phyloP scores from a whole-genome alignment of 2,797 vertebrate species.

The Silurus lanzhouensis region DNA sequence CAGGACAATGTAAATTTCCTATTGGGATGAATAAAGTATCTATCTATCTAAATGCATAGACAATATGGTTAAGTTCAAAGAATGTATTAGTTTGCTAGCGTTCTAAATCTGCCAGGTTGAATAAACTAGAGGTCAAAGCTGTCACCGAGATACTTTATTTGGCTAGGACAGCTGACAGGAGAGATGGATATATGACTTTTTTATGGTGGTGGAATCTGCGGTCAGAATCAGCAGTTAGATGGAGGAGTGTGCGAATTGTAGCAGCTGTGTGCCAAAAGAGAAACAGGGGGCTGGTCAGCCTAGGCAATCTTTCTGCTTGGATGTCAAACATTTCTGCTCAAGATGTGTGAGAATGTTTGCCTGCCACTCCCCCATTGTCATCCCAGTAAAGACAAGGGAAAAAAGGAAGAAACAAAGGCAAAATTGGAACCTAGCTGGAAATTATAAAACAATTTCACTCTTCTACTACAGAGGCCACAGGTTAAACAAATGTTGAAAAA shows the following conservation, averaged over 20 bases:
- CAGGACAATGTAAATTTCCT: no score
- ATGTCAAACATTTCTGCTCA: constrained; percentile 59
- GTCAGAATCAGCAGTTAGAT: constrained; percentile 38
- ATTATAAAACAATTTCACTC: neutral
- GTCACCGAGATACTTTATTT: constrained; percentile 24
- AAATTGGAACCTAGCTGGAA: neutral
- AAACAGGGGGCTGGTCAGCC: constrained; percentile 46
- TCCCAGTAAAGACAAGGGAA: neutral
- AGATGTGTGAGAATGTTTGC: constrained; percentile 67
- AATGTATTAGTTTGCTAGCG: neutral
- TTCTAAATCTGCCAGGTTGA: neutral
- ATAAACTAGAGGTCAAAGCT: constrained; percentile 21
- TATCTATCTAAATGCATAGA: neutral
- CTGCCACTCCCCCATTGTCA: constrained; percentile 24
- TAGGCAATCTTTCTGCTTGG: constrained; percentile 51
- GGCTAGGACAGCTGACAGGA: constrained; percentile 35
- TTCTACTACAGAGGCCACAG: neutral
- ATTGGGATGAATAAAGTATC: no score
- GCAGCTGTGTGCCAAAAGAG: constrained; percentile 58
- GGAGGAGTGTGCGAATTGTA: constrained; percentile 63
- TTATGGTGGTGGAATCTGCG: constrained; percentile 47
- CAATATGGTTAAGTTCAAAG: constrained; percentile 11
- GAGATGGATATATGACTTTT: constrained; percentile 27
- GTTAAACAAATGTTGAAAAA: neutral
- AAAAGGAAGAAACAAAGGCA: neutral